These are phyloP conservation scores for Globia sparganii DNA, from an alignment of 2,888 invertebrate genomes.

Conservation along the genomic window DNA sequence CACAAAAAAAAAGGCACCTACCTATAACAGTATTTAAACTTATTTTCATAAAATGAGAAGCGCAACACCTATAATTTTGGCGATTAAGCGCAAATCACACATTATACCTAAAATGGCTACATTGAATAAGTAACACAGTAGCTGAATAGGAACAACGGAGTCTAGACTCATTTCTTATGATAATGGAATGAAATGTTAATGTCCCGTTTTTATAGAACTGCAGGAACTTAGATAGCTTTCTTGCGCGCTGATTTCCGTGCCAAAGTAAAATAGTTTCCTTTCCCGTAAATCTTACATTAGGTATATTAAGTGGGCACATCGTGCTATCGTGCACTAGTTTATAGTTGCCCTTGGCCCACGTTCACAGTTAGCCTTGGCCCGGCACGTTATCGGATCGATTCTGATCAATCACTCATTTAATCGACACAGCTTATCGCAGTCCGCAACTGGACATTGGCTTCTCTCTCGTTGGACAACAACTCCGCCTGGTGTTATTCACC, in stretches of 20 bases:
- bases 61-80: neutral
- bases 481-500: neutral
- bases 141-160: neutral
- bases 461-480: neutral
- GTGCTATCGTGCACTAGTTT: slow-evolving; percentile 8
- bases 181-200: neutral
- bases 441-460: neutral
- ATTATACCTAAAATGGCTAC: neutral
- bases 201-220: neutral
- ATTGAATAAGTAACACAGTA: neutral
- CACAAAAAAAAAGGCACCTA: too few species aligned
- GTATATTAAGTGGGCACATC: slow-evolving; percentile 20
- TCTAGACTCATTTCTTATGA: neutral
- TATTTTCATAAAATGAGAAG: neutral
- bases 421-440: neutral
- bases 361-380: slow-evolving; percentile 35
- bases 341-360: slow-evolving; percentile 35
- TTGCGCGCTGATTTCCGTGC: slow-evolving; percentile 31
- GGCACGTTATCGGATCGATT: slow-evolving; percentile 24
- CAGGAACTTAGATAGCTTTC: slow-evolving; percentile 7
- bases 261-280: slow-evolving; percentile 12
- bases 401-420: slow-evolving; percentile 26
- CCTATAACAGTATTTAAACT: too few species aligned
- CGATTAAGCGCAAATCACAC: neutral
- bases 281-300: slow-evolving; percentile 24